phyloP scores from a whole-genome alignment of 2,888 invertebrate genomes.

The Ditylenchus weischeri region DNA sequence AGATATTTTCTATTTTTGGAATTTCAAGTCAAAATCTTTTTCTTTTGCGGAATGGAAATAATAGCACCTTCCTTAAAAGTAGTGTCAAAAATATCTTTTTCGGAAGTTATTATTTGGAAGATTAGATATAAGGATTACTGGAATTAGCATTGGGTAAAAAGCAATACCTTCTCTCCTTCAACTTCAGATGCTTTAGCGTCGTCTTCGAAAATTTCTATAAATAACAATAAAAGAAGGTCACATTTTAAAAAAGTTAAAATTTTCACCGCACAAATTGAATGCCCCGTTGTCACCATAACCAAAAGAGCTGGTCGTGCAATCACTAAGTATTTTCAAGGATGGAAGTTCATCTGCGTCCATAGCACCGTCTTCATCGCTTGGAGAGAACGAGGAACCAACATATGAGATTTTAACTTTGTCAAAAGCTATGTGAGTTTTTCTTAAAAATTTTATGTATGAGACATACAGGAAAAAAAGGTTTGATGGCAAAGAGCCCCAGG shows the following conservation, averaged over 20 bases:
- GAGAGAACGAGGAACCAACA: background rate
- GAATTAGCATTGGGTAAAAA: background rate
- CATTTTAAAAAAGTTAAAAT: background rate
- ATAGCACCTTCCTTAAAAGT: no score
- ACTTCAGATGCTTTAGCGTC: background rate
- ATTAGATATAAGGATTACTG: no score
- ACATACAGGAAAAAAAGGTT: no score
- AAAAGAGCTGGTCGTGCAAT: constrained; percentile 1
- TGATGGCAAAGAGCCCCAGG: no score
- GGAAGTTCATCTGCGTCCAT: background rate
- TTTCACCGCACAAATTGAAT: background rate
- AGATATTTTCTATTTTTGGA: no score
- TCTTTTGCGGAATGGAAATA: no score
- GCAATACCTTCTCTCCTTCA: no score
- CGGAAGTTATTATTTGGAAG: no score
- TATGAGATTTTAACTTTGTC: constrained; percentile 2
- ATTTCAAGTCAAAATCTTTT: no score
- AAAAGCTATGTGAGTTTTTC: no score
- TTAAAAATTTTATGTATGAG: no score
- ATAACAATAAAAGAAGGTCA: background rate
- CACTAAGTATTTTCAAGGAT: constrained; percentile 8
- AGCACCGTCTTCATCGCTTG: background rate
- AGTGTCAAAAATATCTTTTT: no score
- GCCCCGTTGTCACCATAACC: background rate
- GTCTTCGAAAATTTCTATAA: background rate